Evolutionary conservation across 2,888 invertebrate species (phyloP), one percentile per base, ranked within the genome.

Genomic region (Nemoura dubitans): DNA sequence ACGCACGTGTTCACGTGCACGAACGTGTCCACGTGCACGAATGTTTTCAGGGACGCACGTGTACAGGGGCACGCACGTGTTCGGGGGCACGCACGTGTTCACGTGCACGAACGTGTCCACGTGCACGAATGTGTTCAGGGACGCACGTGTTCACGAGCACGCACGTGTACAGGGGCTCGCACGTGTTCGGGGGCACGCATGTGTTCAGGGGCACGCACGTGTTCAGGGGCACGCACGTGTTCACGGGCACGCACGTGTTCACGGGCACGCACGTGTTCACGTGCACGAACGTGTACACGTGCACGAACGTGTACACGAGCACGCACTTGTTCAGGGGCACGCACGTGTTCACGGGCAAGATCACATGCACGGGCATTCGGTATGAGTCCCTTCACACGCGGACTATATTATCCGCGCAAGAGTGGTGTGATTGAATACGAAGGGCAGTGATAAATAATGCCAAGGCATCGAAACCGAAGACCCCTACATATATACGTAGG

Each of bases 401-500:
- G 59, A 59, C 59, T 59, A 59, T 14, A 59, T 59, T 59, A 59
- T 59, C 59, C 59, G 2, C 1, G 59, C 16, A 59, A 21, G 59
- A 59, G 59, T 14, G 21, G 36, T 83, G 83, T 83, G 83, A 83
- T 36, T 83, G 43, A 36, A 83, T 83, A 83, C 36, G 83, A 83
- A 83, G 21, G 36, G 42, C 16, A 42, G 83, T 83, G 42, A 83
- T 83, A 83, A 83, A 83, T 83, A 83, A 83, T 83, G 83, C 83
- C 30, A 81, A 26, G 78, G 78, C 78, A 78, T 25, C n/a, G 42
- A 21, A 83, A 83, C 42, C 83, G 83, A 83, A 83, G 83, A 83
- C 25, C 43, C 25, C 25, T 26, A 42, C 43, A 83, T 30, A 30
- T 30, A n/a, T 36, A 83, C 83, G 43, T 21, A 25, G 42, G 30